Evolutionary conservation across 2,113 vertebrate genomes (phyloP).

Genomic region (Cricetomys ansorgei): DNA sequence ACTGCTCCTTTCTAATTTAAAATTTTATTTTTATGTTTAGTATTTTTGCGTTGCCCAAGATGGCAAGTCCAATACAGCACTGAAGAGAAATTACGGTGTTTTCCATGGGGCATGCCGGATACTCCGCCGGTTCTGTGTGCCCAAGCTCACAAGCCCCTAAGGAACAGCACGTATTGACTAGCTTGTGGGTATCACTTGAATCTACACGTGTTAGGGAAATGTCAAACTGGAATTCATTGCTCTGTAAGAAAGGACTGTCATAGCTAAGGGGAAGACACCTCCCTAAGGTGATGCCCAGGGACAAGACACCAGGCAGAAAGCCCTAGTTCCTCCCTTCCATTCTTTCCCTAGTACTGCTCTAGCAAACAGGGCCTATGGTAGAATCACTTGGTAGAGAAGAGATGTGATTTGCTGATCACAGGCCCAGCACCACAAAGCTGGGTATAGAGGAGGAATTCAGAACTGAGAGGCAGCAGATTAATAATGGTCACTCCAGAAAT

Average conservation of each 20-base stretch:
- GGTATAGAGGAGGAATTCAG: background rate
- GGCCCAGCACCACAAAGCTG: background rate
- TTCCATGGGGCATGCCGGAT: no score
- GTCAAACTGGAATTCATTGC: background rate
- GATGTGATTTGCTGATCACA: background rate
- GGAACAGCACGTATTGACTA: background rate
- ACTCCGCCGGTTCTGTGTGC: background rate
- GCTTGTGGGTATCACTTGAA: background rate
- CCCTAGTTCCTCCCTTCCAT: background rate
- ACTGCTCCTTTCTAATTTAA: background rate
- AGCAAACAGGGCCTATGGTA: background rate
- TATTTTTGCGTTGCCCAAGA: background rate
- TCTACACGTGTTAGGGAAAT: background rate
- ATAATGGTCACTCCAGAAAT: background rate
- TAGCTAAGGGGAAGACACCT: background rate
- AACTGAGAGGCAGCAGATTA: background rate
- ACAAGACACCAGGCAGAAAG: background rate
- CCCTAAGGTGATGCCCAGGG: background rate
- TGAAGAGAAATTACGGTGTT: background rate
- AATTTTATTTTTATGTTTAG: background rate
- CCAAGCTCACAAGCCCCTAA: background rate
- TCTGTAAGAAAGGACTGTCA: background rate
- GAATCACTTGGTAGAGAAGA: background rate
- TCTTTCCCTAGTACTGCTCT: accelerated
- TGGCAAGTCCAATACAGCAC: background rate